Evolutionary conservation across 2,797 vertebrate species (phyloP), one percentile per base, ranked within the genome.

Genomic region (Pseudomugil tenellus): DNA sequence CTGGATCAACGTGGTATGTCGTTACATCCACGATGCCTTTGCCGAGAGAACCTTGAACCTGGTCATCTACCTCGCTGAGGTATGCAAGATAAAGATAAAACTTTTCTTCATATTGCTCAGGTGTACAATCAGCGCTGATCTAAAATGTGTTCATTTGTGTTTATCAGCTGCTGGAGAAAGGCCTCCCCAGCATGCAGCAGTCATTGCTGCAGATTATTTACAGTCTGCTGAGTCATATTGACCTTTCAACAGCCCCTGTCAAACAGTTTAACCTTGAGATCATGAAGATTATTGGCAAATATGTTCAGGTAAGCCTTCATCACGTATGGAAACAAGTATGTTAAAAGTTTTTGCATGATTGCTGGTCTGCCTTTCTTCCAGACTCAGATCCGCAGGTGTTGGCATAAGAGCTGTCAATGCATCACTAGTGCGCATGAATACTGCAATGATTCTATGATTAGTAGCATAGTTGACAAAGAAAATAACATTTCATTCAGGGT

Each of bases 251-350:
- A 52, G 96, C 97, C 41, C 98, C 98, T 0, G 96, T 97, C 72
- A 99, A 99, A 78, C 96, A 98, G 92, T 99, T 99, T 86, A 99
- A 99, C 89, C 92, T 99, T 87, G 98, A 99, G 88, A 98, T 99
- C 89, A 99, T 99, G 93, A 99, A 99, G 89, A 94, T 98, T 72
- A 99, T 99, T 67, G 96, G 97, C 74, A 99, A 99, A 96, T 99
- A 99, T 55, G 96, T 99, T 37, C 98, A 99, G 96, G 98, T 99
- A 55, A 85, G 95, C 76, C 2, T n/a, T 71, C 16, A 58, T 0
- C 0, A 16, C 29, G 0, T 10, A 23, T 21, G 43, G 8, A 46
- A 48, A 48, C 43, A 21, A 21, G 43, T 46, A 46, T 21, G 43
- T 31, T 10, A 46, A 46, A 46, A 10, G 6, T 4, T 39, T 39